These are phyloP conservation scores for Mystacornis crossleyi DNA, from an alignment of 2,113 vertebrate genomes.

Conservation along the genomic window DNA sequence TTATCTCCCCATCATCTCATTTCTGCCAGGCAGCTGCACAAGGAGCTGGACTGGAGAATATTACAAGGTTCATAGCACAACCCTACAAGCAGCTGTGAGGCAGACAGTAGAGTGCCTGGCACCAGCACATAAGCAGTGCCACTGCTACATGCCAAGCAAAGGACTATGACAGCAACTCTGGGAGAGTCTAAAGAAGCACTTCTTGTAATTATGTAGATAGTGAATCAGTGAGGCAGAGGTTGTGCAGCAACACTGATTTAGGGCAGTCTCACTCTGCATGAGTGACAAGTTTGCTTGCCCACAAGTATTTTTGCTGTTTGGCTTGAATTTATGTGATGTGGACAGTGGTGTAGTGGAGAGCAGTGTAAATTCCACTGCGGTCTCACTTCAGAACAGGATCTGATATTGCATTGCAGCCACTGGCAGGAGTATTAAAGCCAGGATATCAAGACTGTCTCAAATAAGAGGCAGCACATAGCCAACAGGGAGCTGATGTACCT, in stretches of 20 bases:
- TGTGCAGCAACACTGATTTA: background rate
- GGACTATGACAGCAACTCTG: background rate
- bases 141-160: background rate
- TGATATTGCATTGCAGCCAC: background rate
- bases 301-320: background rate
- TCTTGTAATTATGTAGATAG: background rate
- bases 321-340: background rate
- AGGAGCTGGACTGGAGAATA: background rate
- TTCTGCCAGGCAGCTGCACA: background rate
- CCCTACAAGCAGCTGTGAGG: background rate
- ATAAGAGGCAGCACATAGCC: background rate
- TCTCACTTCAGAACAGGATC: background rate
- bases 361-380: accelerated
- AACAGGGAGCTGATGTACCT: background rate
- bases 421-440: background rate
- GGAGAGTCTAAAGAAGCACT: background rate
- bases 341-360: background rate
- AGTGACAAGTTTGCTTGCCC: background rate
- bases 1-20: background rate
- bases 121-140: background rate
- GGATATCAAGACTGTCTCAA: background rate
- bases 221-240: background rate
- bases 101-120: background rate
- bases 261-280: background rate
- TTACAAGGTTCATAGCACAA: background rate